Base-by-base conservation (phyloP, 2,888 invertebrate species). In the Patella pellucida region DNA sequence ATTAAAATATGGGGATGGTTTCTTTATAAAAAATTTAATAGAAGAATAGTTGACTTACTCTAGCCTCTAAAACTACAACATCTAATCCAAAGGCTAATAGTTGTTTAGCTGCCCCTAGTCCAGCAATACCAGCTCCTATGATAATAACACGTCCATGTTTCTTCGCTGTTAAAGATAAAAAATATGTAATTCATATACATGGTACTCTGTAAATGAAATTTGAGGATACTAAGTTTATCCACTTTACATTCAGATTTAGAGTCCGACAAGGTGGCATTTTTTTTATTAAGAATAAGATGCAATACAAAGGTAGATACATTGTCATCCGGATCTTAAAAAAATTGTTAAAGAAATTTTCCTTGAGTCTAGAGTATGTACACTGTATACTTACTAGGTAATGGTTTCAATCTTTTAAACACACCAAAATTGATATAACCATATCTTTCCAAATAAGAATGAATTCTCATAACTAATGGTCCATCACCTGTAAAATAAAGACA, bases 341-440 rank as follows among this genome's bases (percentile, higher is more conserved):
- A 41, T 41, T 9, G 41, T 41, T 41, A 41, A 41, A 41, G 41
- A 41, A 9, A 41, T 41, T 7, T 9, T 9, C 27, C 27, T 27
- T 3, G 27, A 27, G 27, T 27, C 27, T 27, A 27, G 3, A 27
- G 27, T 27, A n/a, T n/a, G n/a, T n/a, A n/a, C n/a, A n/a, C n/a
- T n/a, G n/a, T n/a, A 1, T 41, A 76, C 69, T 79, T 82, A 90
- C 89, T 84, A 77, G 91, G 90, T n/a, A 89, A 75, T 52, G 88
- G 88, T 88, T 95, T 95, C 4, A 95, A 91, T 56, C 96, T 93
- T 89, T 97, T 96, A 91, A 97, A 99, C 72, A 98, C 95, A 0
- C 99, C 99, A 92, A 97, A 99, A 92, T 99, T 99, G 80, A 99
- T 97, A 87, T 96, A 97, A 2, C 99, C 98, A 91, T 98, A 97